Percentiles rank a stretch among this genome's conserved stretches.
These are phyloP conservation scores for Cryptotis parvus DNA, from an alignment of 2,113 vertebrate genomes.

Conservation along the genomic window DNA sequence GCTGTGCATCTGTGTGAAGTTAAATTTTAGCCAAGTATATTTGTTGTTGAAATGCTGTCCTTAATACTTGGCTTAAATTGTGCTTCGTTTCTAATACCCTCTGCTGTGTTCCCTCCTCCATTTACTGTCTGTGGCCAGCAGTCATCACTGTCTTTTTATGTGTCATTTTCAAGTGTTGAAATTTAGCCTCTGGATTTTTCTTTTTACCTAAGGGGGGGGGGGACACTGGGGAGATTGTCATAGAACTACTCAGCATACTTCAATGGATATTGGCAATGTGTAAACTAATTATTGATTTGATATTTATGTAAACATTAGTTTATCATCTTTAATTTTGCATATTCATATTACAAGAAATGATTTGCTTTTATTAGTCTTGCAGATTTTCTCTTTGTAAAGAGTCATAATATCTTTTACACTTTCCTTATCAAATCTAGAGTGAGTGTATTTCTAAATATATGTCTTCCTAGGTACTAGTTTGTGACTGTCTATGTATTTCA, in stretches of 20 bases:
- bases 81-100: background rate
- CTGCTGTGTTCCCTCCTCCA: background rate
- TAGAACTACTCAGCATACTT: constrained; percentile 75
- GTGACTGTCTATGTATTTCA: constrained; percentile 86
- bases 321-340: constrained; percentile 88
- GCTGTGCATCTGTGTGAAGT: too few species aligned
- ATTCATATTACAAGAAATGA: constrained; percentile 82
- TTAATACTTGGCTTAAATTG: background rate
- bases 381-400: constrained; percentile 86
- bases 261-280: constrained; percentile 79
- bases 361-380: constrained; percentile 81
- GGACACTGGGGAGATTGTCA: constrained; percentile 34
- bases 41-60: background rate
- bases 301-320: constrained; percentile 88
- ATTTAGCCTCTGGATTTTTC: constrained; percentile 78
- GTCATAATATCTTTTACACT: constrained; percentile 85
- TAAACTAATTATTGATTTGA: constrained; percentile 83
- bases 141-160: background rate
- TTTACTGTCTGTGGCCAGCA: background rate
- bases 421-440: constrained; percentile 83
- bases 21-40: background rate
- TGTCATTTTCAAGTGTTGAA: constrained; percentile 75
- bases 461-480: constrained; percentile 88
- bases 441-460: constrained; percentile 77
- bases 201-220: background rate